A percentile compares a stretch with the other conserved stretches of the same genome.
Conservation (phyloP, 2,797 vertebrate species). For the Galagoides demidoff region DNA sequence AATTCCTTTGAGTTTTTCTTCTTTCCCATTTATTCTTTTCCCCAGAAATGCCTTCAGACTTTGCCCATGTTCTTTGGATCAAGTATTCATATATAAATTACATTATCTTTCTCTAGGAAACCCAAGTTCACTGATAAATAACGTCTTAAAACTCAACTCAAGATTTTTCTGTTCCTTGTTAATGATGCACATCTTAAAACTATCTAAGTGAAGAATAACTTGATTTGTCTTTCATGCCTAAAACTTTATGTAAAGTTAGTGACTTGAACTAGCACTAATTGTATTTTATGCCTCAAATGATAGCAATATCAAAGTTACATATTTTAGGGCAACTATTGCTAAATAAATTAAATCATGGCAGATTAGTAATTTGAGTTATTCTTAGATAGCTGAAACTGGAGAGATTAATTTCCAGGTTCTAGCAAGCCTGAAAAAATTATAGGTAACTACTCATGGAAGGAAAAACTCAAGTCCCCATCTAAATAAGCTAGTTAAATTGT, state of each 20-base stretch:
- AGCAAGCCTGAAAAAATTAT: not conserved
- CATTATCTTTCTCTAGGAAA: not conserved
- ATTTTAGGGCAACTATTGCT: not conserved
- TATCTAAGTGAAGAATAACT: not conserved
- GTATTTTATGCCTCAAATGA: not conserved
- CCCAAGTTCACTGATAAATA: not conserved
- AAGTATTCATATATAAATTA: not conserved
- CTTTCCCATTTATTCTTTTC: not conserved
- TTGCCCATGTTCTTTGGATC: not conserved
- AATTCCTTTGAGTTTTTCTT: not conserved
- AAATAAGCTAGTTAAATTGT: not conserved
- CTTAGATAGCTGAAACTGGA: not conserved
- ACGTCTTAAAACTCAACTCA: not conserved
- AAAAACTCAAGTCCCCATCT: not conserved
- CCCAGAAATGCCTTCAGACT: not conserved
- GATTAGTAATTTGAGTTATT: not conserved
- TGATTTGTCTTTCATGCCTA: not conserved
- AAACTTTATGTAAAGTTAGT: not conserved
- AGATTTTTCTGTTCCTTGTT: not conserved
- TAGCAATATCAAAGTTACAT: not conserved
- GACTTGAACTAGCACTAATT: not conserved
- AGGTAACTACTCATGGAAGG: not conserved
- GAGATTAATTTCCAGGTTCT: not conserved
- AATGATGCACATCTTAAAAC: not conserved
- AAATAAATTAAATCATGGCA: slow-evolving; percentile 20